Conservation (phyloP, 1,140 invertebrate species). For the Hesperophylax magnus region DNA sequence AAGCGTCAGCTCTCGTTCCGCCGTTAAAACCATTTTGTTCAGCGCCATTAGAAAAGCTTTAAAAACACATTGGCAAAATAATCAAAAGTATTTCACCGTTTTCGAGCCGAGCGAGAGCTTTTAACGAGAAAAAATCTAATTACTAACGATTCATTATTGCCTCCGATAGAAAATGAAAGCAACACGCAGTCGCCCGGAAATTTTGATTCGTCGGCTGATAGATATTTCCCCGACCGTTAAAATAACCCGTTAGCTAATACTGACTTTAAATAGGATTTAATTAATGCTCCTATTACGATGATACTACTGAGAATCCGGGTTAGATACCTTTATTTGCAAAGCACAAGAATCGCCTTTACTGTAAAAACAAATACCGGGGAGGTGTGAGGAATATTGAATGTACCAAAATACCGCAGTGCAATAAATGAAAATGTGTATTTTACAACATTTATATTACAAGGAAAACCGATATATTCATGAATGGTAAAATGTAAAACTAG, state of each 20-base stretch:
- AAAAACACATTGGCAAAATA: conserved; percentile 8
- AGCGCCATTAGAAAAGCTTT: conserved; percentile 10
- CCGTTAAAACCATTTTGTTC: neutral
- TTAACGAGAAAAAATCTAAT: conserved; percentile 15
- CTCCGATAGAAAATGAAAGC: neutral
- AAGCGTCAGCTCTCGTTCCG: neutral
- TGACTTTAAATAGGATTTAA: neutral
- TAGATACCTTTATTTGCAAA: neutral
- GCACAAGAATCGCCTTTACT: too few species aligned
- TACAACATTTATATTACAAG: too few species aligned
- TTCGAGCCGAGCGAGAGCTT: neutral
- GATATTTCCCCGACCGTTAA: neutral
- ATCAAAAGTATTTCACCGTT: neutral
- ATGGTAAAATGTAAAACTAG: too few species aligned
- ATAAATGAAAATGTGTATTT: too few species aligned
- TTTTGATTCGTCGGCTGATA: conserved; percentile 4
- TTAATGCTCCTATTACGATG: neutral
- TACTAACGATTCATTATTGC: conserved; percentile 15
- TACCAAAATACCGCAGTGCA: too few species aligned
- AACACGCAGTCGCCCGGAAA: neutral
- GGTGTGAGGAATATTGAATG: too few species aligned
- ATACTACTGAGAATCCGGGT: neutral
- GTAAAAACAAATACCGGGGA: too few species aligned
- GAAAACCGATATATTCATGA: too few species aligned
- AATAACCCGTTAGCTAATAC: neutral